Evolutionary conservation across 2,797 vertebrate species (phyloP).

Genomic region (Alfaro cultratus): DNA sequence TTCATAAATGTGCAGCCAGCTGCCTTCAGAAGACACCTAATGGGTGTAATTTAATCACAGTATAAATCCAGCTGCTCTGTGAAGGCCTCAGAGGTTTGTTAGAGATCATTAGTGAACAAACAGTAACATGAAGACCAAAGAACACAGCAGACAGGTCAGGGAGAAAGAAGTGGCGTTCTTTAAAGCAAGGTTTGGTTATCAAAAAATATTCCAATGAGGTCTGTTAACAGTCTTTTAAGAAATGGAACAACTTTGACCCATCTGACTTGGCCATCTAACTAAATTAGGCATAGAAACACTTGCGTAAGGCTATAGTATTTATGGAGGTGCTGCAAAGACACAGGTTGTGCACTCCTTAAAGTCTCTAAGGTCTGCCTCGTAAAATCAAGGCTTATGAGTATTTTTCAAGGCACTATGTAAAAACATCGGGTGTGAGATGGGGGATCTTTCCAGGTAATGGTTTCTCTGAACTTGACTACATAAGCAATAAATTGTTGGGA

Average conservation of each 20-base stretch:
- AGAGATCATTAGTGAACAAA: background rate
- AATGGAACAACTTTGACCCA: background rate
- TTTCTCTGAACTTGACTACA: background rate
- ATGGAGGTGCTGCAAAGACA: background rate
- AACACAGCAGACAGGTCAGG: background rate
- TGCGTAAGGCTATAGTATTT: background rate
- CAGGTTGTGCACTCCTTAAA: background rate
- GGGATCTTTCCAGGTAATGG: background rate
- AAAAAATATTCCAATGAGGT: background rate
- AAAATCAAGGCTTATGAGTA: background rate
- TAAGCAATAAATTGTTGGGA: background rate
- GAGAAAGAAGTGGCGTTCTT: background rate
- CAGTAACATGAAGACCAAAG: background rate
- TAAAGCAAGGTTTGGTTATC: background rate
- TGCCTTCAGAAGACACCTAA: conserved; percentile 1
- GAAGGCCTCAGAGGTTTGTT: background rate
- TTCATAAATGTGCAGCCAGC: background rate
- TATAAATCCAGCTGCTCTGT: background rate
- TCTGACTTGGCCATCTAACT: background rate
- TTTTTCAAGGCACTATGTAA: background rate
- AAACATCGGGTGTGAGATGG: background rate
- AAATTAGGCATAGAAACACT: background rate
- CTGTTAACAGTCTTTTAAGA: background rate
- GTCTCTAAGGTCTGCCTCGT: background rate
- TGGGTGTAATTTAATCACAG: background rate